phyloP scores from a whole-genome alignment of 1,140 invertebrate genomes.

The Cecropterus lyciades region DNA sequence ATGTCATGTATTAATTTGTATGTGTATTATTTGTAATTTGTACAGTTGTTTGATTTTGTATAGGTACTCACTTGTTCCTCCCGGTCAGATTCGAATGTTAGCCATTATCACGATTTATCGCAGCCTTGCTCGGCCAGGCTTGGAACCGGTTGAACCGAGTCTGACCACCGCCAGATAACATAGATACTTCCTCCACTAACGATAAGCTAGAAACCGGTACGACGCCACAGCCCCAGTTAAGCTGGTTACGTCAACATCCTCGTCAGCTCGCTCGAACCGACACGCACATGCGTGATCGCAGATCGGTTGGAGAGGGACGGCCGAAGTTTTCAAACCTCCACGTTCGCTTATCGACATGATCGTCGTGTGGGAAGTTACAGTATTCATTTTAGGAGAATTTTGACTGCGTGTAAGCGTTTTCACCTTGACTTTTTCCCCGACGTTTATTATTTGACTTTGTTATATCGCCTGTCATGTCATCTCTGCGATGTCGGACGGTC shows the following conservation, averaged over 20 bases:
- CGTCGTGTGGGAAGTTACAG: not conserved
- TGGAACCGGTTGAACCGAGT: conserved; percentile 61
- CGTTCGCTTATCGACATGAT: not conserved
- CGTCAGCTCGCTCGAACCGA: conserved; percentile 23
- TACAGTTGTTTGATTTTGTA: conserved; percentile 20
- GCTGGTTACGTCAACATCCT: conserved; percentile 31
- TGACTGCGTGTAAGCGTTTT: conserved; percentile 12
- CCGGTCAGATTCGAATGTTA: conserved; percentile 32
- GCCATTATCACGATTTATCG: conserved; percentile 46
- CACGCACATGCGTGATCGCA: conserved; percentile 40
- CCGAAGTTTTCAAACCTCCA: not conserved
- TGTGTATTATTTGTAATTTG: too few relatives aligned
- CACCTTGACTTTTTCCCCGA: conserved; percentile 17
- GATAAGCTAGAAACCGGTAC: not conserved
- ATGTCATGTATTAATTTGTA: conserved; percentile 27
- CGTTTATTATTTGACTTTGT: conserved; percentile 7
- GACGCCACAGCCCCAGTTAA: conserved; percentile 37
- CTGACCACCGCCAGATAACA: conserved; percentile 42
- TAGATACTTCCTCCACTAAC: conserved; percentile 31
- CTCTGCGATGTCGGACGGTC: not conserved
- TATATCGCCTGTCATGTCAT: conserved; percentile 8
- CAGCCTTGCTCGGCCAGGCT: conserved; percentile 51
- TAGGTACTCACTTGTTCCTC: conserved; percentile 16
- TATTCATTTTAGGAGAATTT: conserved; percentile 16
- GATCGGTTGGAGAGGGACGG: not conserved